Base-by-base conservation (phyloP, 2,113 vertebrate species). In the Dunckerocampus dactyliophorus region DNA sequence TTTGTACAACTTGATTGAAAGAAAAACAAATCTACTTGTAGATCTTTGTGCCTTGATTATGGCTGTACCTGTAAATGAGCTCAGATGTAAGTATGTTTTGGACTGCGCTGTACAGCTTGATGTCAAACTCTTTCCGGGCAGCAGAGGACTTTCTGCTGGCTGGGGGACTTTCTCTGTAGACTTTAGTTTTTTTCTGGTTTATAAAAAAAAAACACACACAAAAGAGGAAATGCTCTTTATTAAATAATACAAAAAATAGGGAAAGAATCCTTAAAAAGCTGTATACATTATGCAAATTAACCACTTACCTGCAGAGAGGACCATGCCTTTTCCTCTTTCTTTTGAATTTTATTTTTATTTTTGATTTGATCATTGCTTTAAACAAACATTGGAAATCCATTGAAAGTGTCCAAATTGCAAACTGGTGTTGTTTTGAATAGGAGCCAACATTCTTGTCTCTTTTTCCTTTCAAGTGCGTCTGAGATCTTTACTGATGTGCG, bases 1-100 rank as follows among this genome's bases (percentile, higher is more conserved):
- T 98, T 97, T 98, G 91, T 98, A 95, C 92, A 94, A 94, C 92
- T 94, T 95, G 94, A 93, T 93, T 94, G 90, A 95, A 93, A 90
- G 90, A 91, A 89, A 88, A 90, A 88, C 93, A 92, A 93, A 97
- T 91, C 89, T 94, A 93, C 94, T 94, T 93, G 94, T 95, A 95
- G 94, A 95, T 95, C 92, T 94, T 92, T 93, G 94, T 97, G 95
- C 95, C 95, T 98, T 96, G 92, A 93, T 93, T 92, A 93, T 92
- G 93, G 94, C 94, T 93, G 90, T 92, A 92, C 93, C 92, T 94
- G 93, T 94, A 93, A 87, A 94, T 93, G 93, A 95, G 94, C 94
- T 95, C 93, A 94, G 92, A 94, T 94, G 92, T 93, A 93, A 92
- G 90, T 89, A 90, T 91, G 91, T 95, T 94, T 93, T 93, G 87